Evolutionary conservation across 2,888 invertebrate species (phyloP), one percentile per base, ranked within the genome.

Genomic region (Seladonia tumulorum): DNA sequence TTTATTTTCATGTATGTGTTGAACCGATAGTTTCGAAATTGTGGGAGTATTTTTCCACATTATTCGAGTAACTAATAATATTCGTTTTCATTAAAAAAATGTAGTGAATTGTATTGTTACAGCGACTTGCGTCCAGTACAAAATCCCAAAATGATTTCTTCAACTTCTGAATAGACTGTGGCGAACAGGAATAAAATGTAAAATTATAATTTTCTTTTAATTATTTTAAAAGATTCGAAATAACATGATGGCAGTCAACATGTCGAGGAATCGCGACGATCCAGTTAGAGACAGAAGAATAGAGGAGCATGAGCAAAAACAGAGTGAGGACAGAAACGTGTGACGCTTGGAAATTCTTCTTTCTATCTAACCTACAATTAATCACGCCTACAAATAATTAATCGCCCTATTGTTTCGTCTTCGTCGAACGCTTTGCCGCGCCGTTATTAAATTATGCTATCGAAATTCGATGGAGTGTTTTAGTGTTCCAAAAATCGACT

Each of bases 281-380:
- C 39, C 42, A 42, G 8, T 45, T 45, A 45, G 2, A n/a, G 7
- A 22, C 18, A 5, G 18, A 53, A 53, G 74, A 60, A 60, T 22
- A 70, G 68, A 47, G 35, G 70, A 53, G 57, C 45, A 25, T 22
- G 68, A 53, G 49, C 18, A 63, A 16, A 39, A 12, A 12, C 42
- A 42, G 14, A 42, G n/a, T 14, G 70, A 42, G 10, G 22, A 70
- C 35, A 68, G 35, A n/a, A 42, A 70, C n/a, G 39, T n/a, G 70
- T 14, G n/a, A 42, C 70, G 42, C 70, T 70, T 70, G 70, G 70
- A 14, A 70, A 70, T n/a, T 70, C 42, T 70, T 5, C n/a, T 70
- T 70, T 70, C 39, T 22, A 68, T 10, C n/a, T 18, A 35, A 5
- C 4, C 5, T 35, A 18, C 4, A 4, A 8, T 18, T 57, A 57